Evolutionary conservation across 2,797 vertebrate genomes (phyloP).

Genomic region (Limnodromus scolopaceus): DNA sequence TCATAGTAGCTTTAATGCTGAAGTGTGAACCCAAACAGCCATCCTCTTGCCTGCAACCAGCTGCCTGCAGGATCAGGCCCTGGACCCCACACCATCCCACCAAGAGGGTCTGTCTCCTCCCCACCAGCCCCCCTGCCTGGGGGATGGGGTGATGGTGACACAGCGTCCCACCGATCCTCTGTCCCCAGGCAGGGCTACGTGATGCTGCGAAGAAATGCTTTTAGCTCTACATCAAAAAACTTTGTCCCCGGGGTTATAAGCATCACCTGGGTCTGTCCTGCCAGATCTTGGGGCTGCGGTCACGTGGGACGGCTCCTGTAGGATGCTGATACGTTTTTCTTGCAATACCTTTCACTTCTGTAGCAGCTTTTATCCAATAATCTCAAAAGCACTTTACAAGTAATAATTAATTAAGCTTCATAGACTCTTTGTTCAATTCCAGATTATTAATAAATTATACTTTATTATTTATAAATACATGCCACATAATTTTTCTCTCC

Average conservation of each 20-base stretch:
- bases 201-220: background rate
- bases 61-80: background rate
- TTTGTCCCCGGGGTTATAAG: background rate
- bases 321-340: fast-evolving
- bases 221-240: background rate
- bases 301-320: background rate
- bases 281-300: fast-evolving
- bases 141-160: background rate
- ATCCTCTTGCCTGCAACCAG: background rate
- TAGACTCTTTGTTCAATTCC: conserved; percentile 55
- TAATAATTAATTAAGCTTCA: conserved; percentile 58
- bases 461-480: conserved; percentile 62
- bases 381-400: conserved; percentile 31
- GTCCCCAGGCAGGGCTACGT: fast-evolving
- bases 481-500: conserved; percentile 14
- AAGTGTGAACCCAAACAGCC: background rate
- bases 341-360: background rate
- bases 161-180: fast-evolving
- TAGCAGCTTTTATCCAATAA: conserved; percentile 27
- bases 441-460: conserved; percentile 64
- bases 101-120: background rate
- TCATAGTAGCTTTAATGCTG: background rate
- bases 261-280: background rate
- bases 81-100: background rate
- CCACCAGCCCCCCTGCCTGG: fast-evolving